Evolutionary conservation across 1,140 invertebrate genomes (phyloP).

Genomic region (Pogonomyrmex barbatus): DNA sequence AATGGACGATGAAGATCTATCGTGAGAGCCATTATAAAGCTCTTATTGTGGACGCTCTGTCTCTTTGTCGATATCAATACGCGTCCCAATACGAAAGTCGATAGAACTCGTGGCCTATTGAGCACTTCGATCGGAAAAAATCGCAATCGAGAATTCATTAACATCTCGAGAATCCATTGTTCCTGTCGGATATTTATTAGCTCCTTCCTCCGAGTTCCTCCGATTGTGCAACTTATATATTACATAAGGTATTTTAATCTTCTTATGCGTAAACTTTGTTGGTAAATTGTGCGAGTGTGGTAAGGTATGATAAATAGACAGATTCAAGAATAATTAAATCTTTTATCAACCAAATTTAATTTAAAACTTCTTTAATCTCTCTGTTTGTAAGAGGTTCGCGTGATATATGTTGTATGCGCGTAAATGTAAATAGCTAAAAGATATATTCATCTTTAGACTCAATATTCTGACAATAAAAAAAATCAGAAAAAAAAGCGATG

Average conservation of each 20-base stretch:
- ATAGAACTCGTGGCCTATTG: constrained; percentile 57
- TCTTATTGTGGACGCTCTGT: constrained; percentile 45
- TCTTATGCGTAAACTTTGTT: neutral
- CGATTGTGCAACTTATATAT: neutral
- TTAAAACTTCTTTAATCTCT: neutral
- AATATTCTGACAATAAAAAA: neutral
- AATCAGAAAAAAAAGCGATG: neutral
- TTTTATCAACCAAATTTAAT: neutral
- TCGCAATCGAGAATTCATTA: constrained; percentile 55
- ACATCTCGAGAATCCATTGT: constrained; percentile 57
- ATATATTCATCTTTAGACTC: neutral
- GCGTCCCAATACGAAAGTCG: constrained; percentile 9
- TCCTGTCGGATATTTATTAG: constrained; percentile 14
- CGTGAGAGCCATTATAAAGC: constrained; percentile 69
- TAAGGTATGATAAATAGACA: neutral
- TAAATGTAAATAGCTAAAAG: neutral
- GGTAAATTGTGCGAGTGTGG: neutral
- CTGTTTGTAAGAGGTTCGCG: neutral
- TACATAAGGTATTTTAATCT: neutral
- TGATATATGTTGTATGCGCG: neutral
- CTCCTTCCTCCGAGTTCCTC: neutral
- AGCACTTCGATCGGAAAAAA: constrained; percentile 41
- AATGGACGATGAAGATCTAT: constrained; percentile 68
- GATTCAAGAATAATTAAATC: neutral
- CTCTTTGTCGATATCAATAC: constrained; percentile 50